These are phyloP conservation scores for Sericinus montela DNA, from an alignment of 2,888 invertebrate genomes.

Conservation along the genomic window DNA sequence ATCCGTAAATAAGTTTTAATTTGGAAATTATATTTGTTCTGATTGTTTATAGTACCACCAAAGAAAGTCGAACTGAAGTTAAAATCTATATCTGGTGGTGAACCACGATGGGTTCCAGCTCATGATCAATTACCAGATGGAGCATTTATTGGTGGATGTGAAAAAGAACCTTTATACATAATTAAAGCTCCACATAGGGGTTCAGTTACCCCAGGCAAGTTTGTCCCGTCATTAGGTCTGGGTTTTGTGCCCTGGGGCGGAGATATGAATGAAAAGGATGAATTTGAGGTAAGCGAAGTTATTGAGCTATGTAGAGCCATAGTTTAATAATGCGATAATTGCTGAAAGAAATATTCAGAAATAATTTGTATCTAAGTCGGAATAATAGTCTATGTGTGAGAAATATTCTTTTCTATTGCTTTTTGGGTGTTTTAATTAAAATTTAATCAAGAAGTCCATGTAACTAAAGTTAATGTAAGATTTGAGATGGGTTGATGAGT, in stretches of 20 bases:
- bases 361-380: too few relatives aligned
- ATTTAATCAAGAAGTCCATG: too few relatives aligned
- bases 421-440: too few relatives aligned
- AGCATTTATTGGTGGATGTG: constrained; percentile 83
- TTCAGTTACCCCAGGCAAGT: constrained; percentile 89
- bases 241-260: constrained; percentile 89
- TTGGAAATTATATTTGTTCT: too few relatives aligned
- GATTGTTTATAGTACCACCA: constrained; percentile 22
- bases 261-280: constrained; percentile 81
- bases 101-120: constrained; percentile 81
- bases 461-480: too few relatives aligned
- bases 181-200: constrained; percentile 85
- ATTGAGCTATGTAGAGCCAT: too few relatives aligned
- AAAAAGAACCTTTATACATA: constrained; percentile 82
- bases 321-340: too few relatives aligned
- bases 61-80: constrained; percentile 27
- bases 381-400: too few relatives aligned
- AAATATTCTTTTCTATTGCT: too few relatives aligned
- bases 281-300: constrained; percentile 87
- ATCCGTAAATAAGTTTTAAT: too few relatives aligned
- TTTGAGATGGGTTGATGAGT: too few relatives aligned
- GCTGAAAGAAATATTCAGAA: too few relatives aligned
- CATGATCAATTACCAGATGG: constrained; percentile 84
- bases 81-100: constrained; percentile 49
- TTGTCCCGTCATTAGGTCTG: constrained; percentile 83